phyloP scores from a whole-genome alignment of 2,113 vertebrate genomes.

The Plecotus auritus region DNA sequence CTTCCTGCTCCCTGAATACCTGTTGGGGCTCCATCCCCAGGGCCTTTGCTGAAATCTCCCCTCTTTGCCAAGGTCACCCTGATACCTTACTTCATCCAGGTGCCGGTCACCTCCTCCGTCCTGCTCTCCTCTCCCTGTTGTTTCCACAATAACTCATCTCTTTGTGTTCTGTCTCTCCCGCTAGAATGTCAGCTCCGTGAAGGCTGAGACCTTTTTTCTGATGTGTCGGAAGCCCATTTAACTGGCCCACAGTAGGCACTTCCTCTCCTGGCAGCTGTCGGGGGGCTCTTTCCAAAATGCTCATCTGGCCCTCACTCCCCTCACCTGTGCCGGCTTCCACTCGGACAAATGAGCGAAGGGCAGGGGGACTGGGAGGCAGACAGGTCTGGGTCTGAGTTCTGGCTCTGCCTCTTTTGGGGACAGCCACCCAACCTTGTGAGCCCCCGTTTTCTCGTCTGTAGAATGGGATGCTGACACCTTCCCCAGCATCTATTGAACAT shows the following conservation, averaged over 20 bases:
- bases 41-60: neutral
- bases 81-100: neutral
- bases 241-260: neutral
- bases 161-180: too few relatives aligned
- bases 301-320: neutral
- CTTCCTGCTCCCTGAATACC: neutral
- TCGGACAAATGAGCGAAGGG: rapidly evolving
- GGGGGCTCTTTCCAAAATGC: neutral
- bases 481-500: rapidly evolving
- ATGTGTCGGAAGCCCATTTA: neutral
- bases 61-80: neutral
- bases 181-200: neutral
- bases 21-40: neutral
- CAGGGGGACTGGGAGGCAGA: neutral
- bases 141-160: neutral
- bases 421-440: neutral
- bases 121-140: neutral
- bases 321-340: rapidly evolving
- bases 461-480: neutral
- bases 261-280: neutral
- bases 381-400: neutral
- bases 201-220: neutral
- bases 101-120: too few relatives aligned
- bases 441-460: neutral
- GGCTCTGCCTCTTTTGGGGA: neutral